Base-by-base conservation (phyloP, 2,888 invertebrate genomes). In the Drosophila setosimentum region DNA sequence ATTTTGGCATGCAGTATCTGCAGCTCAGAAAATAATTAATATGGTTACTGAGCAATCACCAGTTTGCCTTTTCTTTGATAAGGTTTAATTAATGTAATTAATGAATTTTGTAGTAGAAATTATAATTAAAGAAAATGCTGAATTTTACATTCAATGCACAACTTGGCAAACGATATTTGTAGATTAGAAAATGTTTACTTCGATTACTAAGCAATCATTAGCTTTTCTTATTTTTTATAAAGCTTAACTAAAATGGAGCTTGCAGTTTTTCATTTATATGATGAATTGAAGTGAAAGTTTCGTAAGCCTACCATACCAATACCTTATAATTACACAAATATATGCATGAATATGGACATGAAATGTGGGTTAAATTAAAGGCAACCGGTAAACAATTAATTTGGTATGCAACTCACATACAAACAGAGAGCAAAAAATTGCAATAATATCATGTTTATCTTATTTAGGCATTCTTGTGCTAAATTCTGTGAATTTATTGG, bases 351-450 rank as follows among this genome's bases (percentile, higher is more conserved):
- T 35, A 1, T 33, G 27, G 2, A 37, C 10, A 45, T 29, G 10
- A 37, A 59, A 49, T 53, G 48, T 78, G 53, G 80, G 80, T 78
- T 64, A 71, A 65, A 59, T 65, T 48, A 42, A 58, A 59, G 63
- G 58, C 79, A 79, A 78, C 75, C 64, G 76, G 58, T 63, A 29
- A 49, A 37, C 64, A 78, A 78, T 78, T 78, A 78, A 71, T 75
- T 66, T 59, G 54, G 61, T 5, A 80, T 78, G 54, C 76, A 66
- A 35, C 51, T 29, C 58, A 2, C 55, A 37, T 16, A 45, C 42
- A 60, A 6, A 13, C 21, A 27, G 27, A 30, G 53, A 57, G 60
- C 50, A 21, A 27, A 66, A 78, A 58, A 58, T 68, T 67, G 60
- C 37, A 63, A 79, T 79, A 75, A 75, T 63, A 79, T 78, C 70